A percentile compares a stretch with the other conserved stretches of the same genome.
Conservation (phyloP, 1,140 invertebrate species). For the Teleopsis dalmanni region DNA sequence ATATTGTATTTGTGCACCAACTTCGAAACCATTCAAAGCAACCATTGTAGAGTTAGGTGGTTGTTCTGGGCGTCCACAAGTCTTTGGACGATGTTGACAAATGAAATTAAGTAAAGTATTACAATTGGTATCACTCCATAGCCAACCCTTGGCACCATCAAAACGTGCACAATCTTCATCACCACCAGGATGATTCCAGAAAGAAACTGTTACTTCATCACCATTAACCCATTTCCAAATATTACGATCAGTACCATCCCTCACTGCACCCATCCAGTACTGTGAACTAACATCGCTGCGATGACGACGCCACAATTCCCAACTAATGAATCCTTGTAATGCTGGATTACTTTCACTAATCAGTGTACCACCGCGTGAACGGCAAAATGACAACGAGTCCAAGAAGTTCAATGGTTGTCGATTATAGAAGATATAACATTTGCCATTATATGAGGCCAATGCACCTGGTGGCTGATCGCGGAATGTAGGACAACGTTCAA, state of each 20-base stretch:
- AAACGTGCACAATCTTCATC: constrained; percentile 82
- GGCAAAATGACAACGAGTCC: constrained; percentile 74
- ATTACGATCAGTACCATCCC: constrained; percentile 67
- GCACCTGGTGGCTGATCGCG: constrained; percentile 85
- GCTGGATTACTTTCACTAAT: constrained; percentile 92
- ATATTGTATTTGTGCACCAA: constrained; percentile 81
- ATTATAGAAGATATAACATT: constrained; percentile 94
- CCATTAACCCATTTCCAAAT: constrained; percentile 89
- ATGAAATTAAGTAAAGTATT: constrained; percentile 80
- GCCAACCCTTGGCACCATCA: constrained; percentile 88
- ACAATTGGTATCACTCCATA: constrained; percentile 91
- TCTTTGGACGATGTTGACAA: constrained; percentile 86
- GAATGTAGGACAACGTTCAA: constrained; percentile 88
- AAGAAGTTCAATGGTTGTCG: constrained; percentile 74
- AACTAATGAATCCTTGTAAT: constrained; percentile 87
- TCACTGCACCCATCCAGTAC: constrained; percentile 88
- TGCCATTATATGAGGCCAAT: constrained; percentile 89
- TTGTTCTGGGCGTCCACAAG: constrained; percentile 83
- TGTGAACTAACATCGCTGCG: constrained; percentile 84
- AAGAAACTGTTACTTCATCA: constrained; percentile 80
- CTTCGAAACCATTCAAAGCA: constrained; percentile 60
- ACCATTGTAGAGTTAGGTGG: constrained; percentile 88
- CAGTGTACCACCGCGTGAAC: constrained; percentile 68
- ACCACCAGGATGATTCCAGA: constrained; percentile 82
- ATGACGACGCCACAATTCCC: constrained; percentile 87